A percentile compares a stretch with the other conserved stretches of the same genome.
Conservation (phyloP, 30 jellyfish, hydroid and myxozoan genomes). For the Catostylus mosaicus region DNA sequence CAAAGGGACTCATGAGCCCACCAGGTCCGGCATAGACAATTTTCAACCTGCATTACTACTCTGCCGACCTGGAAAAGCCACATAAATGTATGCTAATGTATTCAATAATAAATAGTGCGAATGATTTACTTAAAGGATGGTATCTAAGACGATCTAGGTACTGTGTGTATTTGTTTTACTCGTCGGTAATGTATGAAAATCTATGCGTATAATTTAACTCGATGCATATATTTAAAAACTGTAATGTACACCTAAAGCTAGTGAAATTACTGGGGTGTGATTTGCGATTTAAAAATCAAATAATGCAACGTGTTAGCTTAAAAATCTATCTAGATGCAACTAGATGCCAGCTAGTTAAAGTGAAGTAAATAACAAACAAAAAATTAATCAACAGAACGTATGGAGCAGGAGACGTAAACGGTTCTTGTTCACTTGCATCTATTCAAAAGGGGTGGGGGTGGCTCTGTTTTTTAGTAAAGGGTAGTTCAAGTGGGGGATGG, state of each 20-base stretch:
- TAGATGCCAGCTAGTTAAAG: not conserved
- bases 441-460: too few species aligned
- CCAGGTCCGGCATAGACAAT: too few species aligned
- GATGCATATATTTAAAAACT: not conserved
- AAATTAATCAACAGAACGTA: too few species aligned
- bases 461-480: too few species aligned
- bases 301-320: not conserved
- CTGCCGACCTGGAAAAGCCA: not conserved
- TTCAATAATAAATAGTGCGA: not conserved
- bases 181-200: not conserved
- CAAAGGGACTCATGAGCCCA: too few species aligned
- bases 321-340: not conserved
- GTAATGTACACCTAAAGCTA: not conserved
- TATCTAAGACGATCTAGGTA: not conserved
- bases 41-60: too few species aligned
- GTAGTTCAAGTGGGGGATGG: too few species aligned
- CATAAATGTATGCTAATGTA: not conserved
- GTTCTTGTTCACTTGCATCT: too few species aligned
- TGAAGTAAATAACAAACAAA: too few species aligned
- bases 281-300: not conserved
- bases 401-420: too few species aligned
- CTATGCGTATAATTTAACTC: conserved; percentile 10
- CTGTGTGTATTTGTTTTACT: not conserved
- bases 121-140: not conserved
- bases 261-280: not conserved